phyloP scores from a whole-genome alignment of 2,888 invertebrate genomes.

The Oasisia sp. region DNA sequence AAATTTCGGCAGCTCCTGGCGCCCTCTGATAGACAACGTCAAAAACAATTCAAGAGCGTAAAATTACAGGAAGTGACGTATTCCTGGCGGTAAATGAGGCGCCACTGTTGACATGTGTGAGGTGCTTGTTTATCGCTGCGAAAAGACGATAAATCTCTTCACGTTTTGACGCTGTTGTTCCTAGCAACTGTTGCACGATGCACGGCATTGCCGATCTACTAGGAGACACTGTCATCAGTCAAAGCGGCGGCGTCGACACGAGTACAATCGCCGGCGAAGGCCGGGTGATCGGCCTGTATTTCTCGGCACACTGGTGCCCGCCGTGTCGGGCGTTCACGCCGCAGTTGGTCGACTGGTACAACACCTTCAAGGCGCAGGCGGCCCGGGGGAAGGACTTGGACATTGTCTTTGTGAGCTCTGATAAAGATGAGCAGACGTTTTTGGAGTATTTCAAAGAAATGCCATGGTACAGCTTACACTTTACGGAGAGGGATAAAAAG shows the following conservation, averaged over 20 bases:
- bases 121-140: not conserved
- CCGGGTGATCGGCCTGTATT: conserved; percentile 64
- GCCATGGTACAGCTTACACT: conserved; percentile 67
- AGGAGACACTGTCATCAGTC: not conserved
- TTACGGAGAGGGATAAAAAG: not conserved
- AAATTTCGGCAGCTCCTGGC: not conserved
- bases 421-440: conserved; percentile 61
- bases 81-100: conserved; percentile 12
- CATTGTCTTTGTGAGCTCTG: conserved; percentile 68
- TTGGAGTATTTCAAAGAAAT: conserved; percentile 64
- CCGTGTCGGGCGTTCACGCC: conserved; percentile 69
- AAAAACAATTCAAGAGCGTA: not conserved
- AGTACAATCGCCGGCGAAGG: not conserved
- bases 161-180: not conserved
- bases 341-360: conserved; percentile 65
- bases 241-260: not conserved
- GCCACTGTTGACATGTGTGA: not conserved
- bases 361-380: conserved; percentile 29
- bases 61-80: not conserved
- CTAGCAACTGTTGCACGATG: conserved; percentile 1
- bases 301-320: conserved; percentile 71
- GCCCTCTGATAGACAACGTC: not conserved
- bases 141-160: not conserved
- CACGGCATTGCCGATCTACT: not conserved
- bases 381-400: conserved; percentile 62